Conservation (phyloP, 2,888 invertebrate species). For the Harmothoe impar region DNA sequence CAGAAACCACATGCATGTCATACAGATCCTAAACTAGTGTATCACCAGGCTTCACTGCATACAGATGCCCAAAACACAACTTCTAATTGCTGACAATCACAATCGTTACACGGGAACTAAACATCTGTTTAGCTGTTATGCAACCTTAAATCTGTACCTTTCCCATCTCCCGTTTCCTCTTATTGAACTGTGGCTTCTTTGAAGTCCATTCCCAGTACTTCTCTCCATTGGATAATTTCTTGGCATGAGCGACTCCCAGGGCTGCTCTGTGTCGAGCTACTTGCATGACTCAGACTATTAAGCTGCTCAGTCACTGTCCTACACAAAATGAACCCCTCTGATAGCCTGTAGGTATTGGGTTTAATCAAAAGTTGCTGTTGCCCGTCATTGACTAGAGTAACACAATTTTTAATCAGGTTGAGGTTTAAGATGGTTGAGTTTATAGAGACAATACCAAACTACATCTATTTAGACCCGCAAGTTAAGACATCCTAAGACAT, state of each 20-base stretch:
- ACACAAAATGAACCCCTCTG: neutral
- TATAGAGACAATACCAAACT: no score
- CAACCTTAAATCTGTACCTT: neutral
- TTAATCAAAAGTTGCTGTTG: neutral
- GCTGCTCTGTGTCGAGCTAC: neutral
- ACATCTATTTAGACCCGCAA: no score
- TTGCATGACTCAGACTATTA: constrained; percentile 1
- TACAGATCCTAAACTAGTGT: no score
- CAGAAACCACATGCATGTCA: no score
- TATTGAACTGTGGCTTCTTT: neutral
- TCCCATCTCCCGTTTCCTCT: neutral
- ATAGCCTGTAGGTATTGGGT: neutral
- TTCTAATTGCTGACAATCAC: neutral
- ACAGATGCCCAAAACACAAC: no score
- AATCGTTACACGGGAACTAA: neutral
- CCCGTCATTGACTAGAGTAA: neutral
- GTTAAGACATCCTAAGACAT: no score
- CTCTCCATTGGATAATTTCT: neutral
- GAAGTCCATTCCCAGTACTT: neutral
- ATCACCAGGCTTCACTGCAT: no score
- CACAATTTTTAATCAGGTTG: neutral
- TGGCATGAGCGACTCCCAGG: neutral
- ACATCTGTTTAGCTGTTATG: neutral
- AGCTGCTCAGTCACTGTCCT: neutral
- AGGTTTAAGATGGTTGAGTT: no score